Evolutionary conservation across 2,113 vertebrate species (phyloP).

Genomic region (Archocentrus centrarchus): DNA sequence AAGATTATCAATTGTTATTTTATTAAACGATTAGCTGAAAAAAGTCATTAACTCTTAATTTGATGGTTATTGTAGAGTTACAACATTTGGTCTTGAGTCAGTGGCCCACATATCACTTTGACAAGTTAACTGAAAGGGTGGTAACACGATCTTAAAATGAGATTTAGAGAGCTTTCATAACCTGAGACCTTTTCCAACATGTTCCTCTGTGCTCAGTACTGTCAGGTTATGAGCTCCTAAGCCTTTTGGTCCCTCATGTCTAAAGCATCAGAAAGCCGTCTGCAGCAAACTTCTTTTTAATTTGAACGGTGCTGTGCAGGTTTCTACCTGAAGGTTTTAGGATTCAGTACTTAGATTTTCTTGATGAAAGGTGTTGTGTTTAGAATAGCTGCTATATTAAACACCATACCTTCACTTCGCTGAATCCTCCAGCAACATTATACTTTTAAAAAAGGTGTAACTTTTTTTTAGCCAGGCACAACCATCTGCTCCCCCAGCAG

Average conservation of each 20-base stretch:
- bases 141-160: neutral
- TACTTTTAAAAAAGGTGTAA: neutral
- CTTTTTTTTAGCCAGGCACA: neutral
- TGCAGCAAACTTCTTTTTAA: neutral
- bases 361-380: neutral
- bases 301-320: neutral
- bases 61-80: neutral
- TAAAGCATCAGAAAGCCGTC: neutral
- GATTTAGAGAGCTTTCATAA: slow-evolving; percentile 4
- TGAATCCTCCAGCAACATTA: neutral
- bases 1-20: neutral
- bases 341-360: neutral
- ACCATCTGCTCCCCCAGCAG: neutral
- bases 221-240: neutral
- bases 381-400: neutral
- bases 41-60: neutral
- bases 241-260: neutral
- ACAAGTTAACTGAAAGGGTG: neutral
- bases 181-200: slow-evolving; percentile 6
- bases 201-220: slow-evolving; percentile 1
- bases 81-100: fast-evolving
- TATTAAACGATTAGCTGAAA: neutral
- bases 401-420: neutral
- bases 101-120: neutral
- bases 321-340: neutral